phyloP scores from a whole-genome alignment of 64 coral and sea anemone genomes.

The Montipora cactus region DNA sequence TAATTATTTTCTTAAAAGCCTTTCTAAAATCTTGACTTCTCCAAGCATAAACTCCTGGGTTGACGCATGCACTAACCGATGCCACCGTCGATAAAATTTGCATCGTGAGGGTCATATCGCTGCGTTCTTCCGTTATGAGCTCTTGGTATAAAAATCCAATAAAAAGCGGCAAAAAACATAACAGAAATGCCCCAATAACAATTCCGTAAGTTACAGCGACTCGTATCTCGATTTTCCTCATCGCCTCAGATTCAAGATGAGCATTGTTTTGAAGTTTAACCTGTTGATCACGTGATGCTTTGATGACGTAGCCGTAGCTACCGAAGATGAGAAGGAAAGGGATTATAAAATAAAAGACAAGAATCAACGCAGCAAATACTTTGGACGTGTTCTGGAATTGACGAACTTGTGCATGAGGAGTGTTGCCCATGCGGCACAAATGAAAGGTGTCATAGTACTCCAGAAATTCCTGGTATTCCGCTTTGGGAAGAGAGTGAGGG shows the following conservation, averaged over 20 bases:
- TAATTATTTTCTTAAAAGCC: conserved; percentile 60
- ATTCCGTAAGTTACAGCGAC: conserved; percentile 54
- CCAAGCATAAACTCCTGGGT: conserved; percentile 64
- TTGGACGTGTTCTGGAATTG: conserved; percentile 22
- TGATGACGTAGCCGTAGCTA: conserved; percentile 62
- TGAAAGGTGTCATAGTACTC: conserved; percentile 68
- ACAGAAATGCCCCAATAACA: conserved; percentile 34
- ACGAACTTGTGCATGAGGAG: background rate
- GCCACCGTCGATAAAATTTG: background rate
- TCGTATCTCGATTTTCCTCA: conserved; percentile 46
- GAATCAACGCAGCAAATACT: conserved; percentile 27
- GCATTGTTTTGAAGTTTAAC: conserved; percentile 12
- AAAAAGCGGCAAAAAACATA: conserved; percentile 69
- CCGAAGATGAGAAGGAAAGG: conserved; percentile 28
- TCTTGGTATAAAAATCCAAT: conserved; percentile 53
- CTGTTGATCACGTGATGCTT: conserved; percentile 51
- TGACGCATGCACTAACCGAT: conserved; percentile 29
- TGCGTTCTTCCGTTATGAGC: background rate
- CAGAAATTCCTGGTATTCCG: conserved; percentile 39
- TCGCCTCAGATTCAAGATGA: conserved; percentile 9
- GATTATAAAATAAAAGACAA: conserved; percentile 28
- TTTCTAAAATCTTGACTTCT: conserved; percentile 69
- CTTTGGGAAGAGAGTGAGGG: conserved; percentile 27
- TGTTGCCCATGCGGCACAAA: background rate
- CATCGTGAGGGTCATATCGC: background rate